These are phyloP conservation scores for Blastobasis adustella DNA, from an alignment of 2,888 invertebrate species.

Conservation along the genomic window DNA sequence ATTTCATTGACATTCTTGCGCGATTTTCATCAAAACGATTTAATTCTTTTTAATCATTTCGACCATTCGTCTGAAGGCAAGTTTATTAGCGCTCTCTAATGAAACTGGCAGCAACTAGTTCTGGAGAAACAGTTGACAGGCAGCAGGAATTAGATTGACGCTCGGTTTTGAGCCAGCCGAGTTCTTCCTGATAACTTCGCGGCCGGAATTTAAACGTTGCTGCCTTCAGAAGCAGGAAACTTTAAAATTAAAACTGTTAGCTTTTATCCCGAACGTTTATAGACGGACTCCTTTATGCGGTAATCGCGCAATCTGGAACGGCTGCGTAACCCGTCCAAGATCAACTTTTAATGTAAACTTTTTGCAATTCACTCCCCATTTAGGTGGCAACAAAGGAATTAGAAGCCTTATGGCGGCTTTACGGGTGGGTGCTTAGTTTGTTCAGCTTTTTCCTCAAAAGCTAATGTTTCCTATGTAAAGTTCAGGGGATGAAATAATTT, in stretches of 20 bases:
- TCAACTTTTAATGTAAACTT: slow-evolving; percentile 18
- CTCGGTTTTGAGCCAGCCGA: slow-evolving; percentile 39
- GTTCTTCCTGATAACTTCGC: slow-evolving; percentile 55
- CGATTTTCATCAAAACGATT: no score
- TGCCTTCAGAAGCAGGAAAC: slow-evolving; percentile 47
- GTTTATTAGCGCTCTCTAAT: slow-evolving; percentile 11
- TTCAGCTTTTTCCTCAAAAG: not conserved
- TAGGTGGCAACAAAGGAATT: slow-evolving; percentile 7
- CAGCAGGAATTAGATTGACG: slow-evolving; percentile 22
- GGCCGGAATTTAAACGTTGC: slow-evolving; percentile 64
- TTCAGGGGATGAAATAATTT: no score
- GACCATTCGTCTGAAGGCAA: not conserved
- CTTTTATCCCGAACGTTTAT: slow-evolving; percentile 38
- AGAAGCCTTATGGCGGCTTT: slow-evolving; percentile 10
- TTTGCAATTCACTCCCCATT: slow-evolving; percentile 21
- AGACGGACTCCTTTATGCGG: slow-evolving; percentile 42
- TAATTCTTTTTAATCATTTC: no score
- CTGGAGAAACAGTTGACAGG: slow-evolving; percentile 25
- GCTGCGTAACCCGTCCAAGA: slow-evolving; percentile 25
- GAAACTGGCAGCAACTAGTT: slow-evolving; percentile 8
- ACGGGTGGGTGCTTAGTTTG: not conserved
- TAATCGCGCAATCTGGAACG: slow-evolving; percentile 42
- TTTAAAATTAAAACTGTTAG: slow-evolving; percentile 62
- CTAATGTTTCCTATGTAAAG: no score
- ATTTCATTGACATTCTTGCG: no score